These are phyloP conservation scores for Bombus picipes DNA, from an alignment of 1,140 invertebrate species.

Conservation along the genomic window DNA sequence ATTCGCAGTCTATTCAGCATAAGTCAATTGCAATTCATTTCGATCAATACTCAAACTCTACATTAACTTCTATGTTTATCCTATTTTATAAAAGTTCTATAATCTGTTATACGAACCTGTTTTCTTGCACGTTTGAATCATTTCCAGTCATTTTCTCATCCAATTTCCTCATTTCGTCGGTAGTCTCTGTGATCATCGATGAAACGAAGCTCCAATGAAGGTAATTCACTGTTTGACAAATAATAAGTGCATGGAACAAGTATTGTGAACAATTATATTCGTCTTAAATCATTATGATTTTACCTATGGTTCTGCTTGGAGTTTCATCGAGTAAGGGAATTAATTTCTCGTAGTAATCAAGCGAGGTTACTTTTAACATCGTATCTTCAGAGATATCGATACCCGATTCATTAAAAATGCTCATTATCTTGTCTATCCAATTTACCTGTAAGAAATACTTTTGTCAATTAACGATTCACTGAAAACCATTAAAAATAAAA, in stretches of 20 bases:
- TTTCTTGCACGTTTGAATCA: background rate
- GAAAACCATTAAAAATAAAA: background rate
- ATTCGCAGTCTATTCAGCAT: too few relatives aligned
- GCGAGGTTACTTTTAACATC: background rate
- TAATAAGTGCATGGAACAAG: background rate
- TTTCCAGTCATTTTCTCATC: background rate
- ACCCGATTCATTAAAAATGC: background rate
- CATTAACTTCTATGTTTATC: too few relatives aligned
- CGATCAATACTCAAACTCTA: background rate
- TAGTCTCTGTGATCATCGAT: background rate
- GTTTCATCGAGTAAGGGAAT: background rate
- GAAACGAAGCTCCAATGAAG: constrained; percentile 12
- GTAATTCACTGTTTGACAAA: background rate
- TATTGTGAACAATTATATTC: too few relatives aligned
- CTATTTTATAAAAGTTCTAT: background rate
- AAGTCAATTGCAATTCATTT: background rate
- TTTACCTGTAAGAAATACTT: background rate
- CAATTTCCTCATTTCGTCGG: constrained; percentile 9
- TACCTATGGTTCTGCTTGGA: background rate
- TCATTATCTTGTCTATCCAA: background rate
- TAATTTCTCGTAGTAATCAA: background rate
- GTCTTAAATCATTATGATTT: background rate
- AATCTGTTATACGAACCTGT: background rate
- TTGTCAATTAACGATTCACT: too few relatives aligned
- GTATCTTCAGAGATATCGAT: background rate